Evolutionary conservation across 2,888 invertebrate species (phyloP), one percentile per base, ranked within the genome.

Genomic region (Aphidoletes aphidimyza): DNA sequence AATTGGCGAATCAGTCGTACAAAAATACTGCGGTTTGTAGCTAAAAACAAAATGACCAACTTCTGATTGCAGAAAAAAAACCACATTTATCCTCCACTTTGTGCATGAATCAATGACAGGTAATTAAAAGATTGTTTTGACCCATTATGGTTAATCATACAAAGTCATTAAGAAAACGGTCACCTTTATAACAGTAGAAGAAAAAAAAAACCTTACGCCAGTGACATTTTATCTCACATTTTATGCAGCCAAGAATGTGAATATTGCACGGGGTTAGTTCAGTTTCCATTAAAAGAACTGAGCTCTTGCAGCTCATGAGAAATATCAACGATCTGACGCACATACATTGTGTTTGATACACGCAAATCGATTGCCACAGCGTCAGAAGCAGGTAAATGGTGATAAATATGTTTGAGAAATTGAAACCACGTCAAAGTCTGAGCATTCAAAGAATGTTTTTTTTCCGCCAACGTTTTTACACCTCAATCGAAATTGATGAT

Each of bases 221-320:
- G 1, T 22, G 22, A n/a, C n/a, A n/a, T n/a, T n/a, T n/a, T n/a
- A n/a, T n/a, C 2, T 14, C n/a, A 22, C 22, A 22, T 54, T 22
- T 5, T 22, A 54, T 54, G 54, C 22, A 22, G 17, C 54, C 3
- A 54, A 54, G 54, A 54, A 54, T 54, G n/a, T 22, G 22, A 54
- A 54, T 22, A 54, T 54, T 54, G 54, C 54, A 14, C 22, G 22
- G 3, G 54, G 9, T 54, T 47, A 2, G 54, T 54, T 54, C 17
- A 47, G 47, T 54, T 54, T 22, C 54, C 54, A 54, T 54, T 54
- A n/a, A 54, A 54, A 54, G 54, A 54, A n/a, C n/a, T n/a, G n/a
- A n/a, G n/a, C n/a, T n/a, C n/a, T n/a, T n/a, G n/a, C n/a, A n/a
- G 22, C n/a, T 22, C 54, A 54, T 54, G n/a, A 22, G 22, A 47